These are phyloP conservation scores for Acanthopagrus latus DNA, from an alignment of 2,797 vertebrate genomes.

Conservation along the genomic window DNA sequence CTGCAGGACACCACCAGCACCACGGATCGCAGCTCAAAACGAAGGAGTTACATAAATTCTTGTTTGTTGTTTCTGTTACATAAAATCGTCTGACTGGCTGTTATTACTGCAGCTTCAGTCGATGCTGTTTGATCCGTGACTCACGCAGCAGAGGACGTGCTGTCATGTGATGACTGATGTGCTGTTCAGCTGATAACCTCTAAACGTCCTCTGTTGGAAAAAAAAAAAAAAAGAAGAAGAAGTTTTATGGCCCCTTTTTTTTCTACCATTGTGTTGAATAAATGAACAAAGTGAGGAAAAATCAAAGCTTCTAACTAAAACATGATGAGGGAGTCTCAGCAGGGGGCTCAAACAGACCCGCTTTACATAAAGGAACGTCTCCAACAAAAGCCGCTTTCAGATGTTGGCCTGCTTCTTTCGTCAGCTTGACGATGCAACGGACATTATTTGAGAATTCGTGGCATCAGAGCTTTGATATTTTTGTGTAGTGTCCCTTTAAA, in stretches of 20 bases:
- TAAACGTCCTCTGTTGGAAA: background rate
- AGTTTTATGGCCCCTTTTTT: background rate
- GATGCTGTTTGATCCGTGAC: background rate
- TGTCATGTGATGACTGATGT: background rate
- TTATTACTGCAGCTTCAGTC: background rate
- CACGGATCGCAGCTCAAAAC: no score
- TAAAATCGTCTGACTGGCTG: background rate
- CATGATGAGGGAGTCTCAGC: background rate
- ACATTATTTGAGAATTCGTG: background rate
- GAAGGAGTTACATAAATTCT: no score
- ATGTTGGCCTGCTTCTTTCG: background rate
- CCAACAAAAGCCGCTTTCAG: background rate
- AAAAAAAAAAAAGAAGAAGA: background rate
- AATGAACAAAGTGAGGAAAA: constrained; percentile 25
- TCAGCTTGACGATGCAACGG: background rate
- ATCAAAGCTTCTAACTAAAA: background rate
- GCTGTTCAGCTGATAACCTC: background rate
- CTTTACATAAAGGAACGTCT: background rate
- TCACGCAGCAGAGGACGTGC: background rate
- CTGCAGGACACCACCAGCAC: no score
- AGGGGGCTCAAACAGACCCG: background rate
- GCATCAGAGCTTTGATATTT: constrained; percentile 6
- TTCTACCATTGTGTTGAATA: constrained; percentile 4
- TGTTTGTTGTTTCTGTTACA: background rate
- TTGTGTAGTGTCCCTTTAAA: background rate